Evolutionary conservation across 2,113 vertebrate species (phyloP), one percentile per base, ranked within the genome.

Genomic region (Vidua chalybeata): DNA sequence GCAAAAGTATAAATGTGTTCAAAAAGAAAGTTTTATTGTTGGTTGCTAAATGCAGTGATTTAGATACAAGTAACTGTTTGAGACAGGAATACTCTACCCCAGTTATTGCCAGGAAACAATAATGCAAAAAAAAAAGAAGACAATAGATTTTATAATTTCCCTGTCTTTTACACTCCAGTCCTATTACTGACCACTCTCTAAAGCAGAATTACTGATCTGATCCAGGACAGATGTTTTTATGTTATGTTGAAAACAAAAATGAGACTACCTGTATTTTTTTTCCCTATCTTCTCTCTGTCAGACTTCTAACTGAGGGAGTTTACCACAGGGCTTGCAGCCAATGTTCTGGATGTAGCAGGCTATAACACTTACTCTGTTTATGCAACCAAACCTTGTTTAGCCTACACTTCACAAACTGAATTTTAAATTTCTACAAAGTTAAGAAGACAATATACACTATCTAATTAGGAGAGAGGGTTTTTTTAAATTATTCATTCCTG

Each of bases 281-380:
- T 41, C 15, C 20, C 11, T 37, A 6, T 11, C 33, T 85, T 88
- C 68, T 80, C 10, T 1, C 24, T 6, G 14, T 59, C 82, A 90
- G 72, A 67, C 13, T 83, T 91, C 27, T 61, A 56, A 89, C 75
- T 51, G 61, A 86, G 39, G 52, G 43, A 88, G 22, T 66, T 96
- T 89, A 93, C 82, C 90, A 56, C 79, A 88, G 72, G 92, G 92
- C 94, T 91, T 75, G 72, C 52, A 80, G 94, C 93, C 95, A 94
- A 35, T 4, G 12, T 19, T 92, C 89, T 94, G 69, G 22, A 92
- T 81, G 33, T 10, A 90, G 39, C 75, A 91, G 46, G 75, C 75
- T 92, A 19, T 48, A 96, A 88, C 79, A 68, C 64, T 59, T 90
- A 71, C 56, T 56, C 43, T 95, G 85, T 95, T 96, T 95, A 92